phyloP scores from a whole-genome alignment of 2,113 vertebrate genomes.

The Leiothrix lutea region DNA sequence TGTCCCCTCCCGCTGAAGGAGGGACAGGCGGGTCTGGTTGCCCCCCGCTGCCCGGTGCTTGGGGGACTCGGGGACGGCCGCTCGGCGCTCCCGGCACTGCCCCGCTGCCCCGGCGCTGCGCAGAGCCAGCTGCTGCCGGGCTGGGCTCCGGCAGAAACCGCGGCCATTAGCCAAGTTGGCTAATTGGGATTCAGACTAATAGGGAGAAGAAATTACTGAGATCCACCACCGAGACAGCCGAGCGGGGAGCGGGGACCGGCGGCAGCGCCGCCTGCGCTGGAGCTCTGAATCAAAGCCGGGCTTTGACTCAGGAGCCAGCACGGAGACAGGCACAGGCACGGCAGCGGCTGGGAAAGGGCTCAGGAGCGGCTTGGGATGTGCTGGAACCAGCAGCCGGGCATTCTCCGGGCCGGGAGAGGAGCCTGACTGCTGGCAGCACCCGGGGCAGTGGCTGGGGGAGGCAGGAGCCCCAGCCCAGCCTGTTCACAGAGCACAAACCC shows the following conservation, averaged over 20 bases:
- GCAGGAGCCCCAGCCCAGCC: not conserved
- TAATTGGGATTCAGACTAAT: not conserved
- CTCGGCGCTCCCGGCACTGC: not conserved
- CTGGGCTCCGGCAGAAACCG: not conserved
- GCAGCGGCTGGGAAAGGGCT: not conserved
- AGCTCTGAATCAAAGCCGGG: not conserved
- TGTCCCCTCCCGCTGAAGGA: not conserved
- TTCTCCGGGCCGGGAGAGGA: not conserved
- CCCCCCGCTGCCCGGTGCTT: not conserved
- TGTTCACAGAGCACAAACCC: rapidly evolving
- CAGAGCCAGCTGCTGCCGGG: not conserved
- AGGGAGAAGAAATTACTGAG: not conserved
- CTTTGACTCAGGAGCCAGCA: not conserved
- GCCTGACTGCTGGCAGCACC: rapidly evolving
- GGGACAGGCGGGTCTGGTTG: not conserved
- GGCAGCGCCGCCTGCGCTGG: not conserved
- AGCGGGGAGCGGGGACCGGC: not conserved
- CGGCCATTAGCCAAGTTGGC: not conserved
- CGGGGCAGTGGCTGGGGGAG: rapidly evolving
- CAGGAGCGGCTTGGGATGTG: not conserved
- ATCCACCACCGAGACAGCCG: not conserved
- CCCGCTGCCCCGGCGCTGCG: not conserved
- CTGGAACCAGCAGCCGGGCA: not conserved
- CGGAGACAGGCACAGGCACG: rapidly evolving
- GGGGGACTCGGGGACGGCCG: rapidly evolving